A percentile compares a stretch with the other conserved stretches of the same genome.
Evolutionary conservation across 2,797 vertebrate species (phyloP).

Genomic region (Bryconaethiops microstoma): DNA sequence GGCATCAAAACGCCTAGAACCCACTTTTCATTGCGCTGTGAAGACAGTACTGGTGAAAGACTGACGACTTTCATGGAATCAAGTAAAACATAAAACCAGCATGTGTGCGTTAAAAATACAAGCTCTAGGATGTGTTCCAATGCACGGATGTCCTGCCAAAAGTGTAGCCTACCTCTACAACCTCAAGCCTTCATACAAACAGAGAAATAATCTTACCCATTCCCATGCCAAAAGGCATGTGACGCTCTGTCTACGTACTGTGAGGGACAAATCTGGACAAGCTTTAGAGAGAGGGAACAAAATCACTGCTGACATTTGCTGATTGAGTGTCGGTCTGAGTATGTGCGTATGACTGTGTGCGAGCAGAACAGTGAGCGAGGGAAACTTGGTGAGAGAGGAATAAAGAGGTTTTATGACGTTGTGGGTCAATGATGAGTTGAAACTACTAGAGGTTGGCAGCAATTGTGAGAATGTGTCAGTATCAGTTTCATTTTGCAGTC

Average conservation of each 20-base stretch:
- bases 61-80: slow-evolving; percentile 1
- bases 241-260: neutral
- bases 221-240: neutral
- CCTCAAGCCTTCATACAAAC: slow-evolving; percentile 7
- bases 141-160: neutral
- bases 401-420: neutral
- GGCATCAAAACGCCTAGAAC: slow-evolving; percentile 22
- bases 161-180: slow-evolving; percentile 5
- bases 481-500: slow-evolving; percentile 10
- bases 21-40: slow-evolving; percentile 25
- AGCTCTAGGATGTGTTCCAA: neutral
- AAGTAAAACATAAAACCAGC: slow-evolving; percentile 17
- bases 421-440: slow-evolving; percentile 5
- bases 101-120: slow-evolving; percentile 3
- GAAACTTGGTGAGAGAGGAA: neutral
- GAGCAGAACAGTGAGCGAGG: neutral
- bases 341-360: neutral
- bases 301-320: neutral
- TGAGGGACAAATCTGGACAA: neutral
- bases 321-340: neutral
- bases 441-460: neutral
- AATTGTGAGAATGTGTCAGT: slow-evolving; percentile 1
- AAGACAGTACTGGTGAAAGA: slow-evolving; percentile 2
- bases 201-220: neutral
- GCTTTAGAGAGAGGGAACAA: neutral